phyloP scores from a whole-genome alignment of 1,140 invertebrate species.

The Aphaenogaster ashmeadi region DNA sequence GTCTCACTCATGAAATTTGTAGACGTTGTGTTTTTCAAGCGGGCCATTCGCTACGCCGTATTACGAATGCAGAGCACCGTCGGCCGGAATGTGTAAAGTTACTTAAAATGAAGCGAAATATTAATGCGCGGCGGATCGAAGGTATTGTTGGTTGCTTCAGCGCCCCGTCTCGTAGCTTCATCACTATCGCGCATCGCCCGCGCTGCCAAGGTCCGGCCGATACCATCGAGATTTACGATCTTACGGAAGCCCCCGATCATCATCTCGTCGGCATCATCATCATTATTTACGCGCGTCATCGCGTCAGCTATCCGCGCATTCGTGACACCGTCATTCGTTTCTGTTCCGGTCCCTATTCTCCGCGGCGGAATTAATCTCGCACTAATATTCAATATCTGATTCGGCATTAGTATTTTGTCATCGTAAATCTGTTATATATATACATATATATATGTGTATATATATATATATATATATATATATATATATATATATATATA shows the following conservation, averaged over 20 bases:
- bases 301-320: not conserved
- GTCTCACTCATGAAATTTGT: constrained; percentile 54
- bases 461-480: too few relatives aligned
- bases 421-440: not conserved
- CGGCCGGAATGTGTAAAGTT: constrained; percentile 34
- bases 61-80: constrained; percentile 24
- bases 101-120: constrained; percentile 47
- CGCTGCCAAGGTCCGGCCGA: not conserved
- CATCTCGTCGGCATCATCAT: constrained; percentile 28
- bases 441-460: too few relatives aligned
- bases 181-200: constrained; percentile 2
- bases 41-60: not conserved
- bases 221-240: constrained; percentile 53
- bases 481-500: not conserved
- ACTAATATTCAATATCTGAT: constrained; percentile 9
- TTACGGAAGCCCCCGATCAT: constrained; percentile 16
- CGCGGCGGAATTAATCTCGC: constrained; percentile 4
- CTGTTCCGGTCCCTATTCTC: not conserved
- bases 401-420: constrained; percentile 4
- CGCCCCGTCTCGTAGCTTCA: not conserved
- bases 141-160: constrained; percentile 35
- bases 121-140: constrained; percentile 27
- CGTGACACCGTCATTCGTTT: constrained; percentile 10
- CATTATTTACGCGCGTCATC: constrained; percentile 28
- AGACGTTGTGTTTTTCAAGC: constrained; percentile 37